Conservation (phyloP, 2,888 invertebrate genomes). For the Cosmia pyralina region DNA sequence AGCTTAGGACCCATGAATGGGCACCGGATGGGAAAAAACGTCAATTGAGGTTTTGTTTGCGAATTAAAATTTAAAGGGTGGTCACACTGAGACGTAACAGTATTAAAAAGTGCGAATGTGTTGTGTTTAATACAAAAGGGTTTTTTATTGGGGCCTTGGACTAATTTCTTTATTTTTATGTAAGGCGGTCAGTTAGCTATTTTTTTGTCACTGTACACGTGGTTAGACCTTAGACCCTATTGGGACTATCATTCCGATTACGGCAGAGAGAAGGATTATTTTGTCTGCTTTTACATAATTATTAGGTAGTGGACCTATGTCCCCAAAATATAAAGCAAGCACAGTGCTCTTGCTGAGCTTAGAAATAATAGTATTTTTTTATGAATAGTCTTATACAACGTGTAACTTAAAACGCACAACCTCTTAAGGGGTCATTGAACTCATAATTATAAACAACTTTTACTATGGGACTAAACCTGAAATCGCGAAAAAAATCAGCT, state of each 20-base stretch:
- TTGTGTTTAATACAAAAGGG: constrained; percentile 29
- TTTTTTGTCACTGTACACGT: constrained; percentile 11
- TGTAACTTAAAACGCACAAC: too few species aligned
- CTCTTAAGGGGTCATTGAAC: too few species aligned
- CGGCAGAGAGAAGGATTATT: background rate
- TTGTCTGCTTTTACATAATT: background rate
- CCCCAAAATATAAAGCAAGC: background rate
- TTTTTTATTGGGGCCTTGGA: constrained; percentile 32
- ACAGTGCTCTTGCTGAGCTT: background rate
- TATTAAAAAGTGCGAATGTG: constrained; percentile 47
- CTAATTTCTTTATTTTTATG: constrained; percentile 37
- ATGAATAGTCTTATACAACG: too few species aligned
- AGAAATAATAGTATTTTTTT: background rate
- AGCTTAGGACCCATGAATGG: constrained; percentile 68
- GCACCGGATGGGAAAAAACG: constrained; percentile 72
- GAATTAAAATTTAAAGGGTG: constrained; percentile 72
- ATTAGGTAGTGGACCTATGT: background rate
- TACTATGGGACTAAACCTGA: too few species aligned
- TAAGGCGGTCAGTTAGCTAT: constrained; percentile 23
- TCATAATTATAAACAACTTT: too few species aligned
- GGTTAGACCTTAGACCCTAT: too few species aligned
- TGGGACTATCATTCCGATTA: background rate
- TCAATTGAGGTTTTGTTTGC: constrained; percentile 70
- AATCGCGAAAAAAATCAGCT: too few species aligned
- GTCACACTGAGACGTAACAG: constrained; percentile 58